Conservation (phyloP, 1,140 invertebrate species). For the Drosophila kanapiae region DNA sequence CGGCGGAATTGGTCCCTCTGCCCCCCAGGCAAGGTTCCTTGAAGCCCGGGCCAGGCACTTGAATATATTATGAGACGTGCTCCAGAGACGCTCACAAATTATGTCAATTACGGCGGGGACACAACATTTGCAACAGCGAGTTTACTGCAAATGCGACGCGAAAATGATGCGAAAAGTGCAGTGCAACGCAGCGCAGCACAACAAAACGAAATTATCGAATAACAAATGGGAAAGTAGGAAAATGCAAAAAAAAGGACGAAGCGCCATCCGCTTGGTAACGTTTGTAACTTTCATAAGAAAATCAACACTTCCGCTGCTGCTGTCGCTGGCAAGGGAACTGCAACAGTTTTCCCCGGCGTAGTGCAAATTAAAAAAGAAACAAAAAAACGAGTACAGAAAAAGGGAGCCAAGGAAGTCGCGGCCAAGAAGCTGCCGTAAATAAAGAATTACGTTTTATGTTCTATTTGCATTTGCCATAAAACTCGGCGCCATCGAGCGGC, state of each 20-base stretch:
- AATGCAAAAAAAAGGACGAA: constrained; percentile 24
- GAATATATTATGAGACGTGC: constrained; percentile 52
- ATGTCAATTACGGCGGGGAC: constrained; percentile 52
- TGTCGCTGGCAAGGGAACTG: constrained; percentile 37
- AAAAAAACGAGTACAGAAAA: not conserved
- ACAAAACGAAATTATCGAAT: constrained; percentile 54
- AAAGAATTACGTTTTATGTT: constrained; percentile 69
- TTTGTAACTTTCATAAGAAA: constrained; percentile 63
- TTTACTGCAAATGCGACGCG: constrained; percentile 45
- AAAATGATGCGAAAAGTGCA: constrained; percentile 58
- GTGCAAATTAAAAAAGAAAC: constrained; percentile 51
- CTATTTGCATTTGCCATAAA: constrained; percentile 76
- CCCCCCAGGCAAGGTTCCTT: not conserved
- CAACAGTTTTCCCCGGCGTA: constrained; percentile 38
- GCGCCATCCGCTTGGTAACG: constrained; percentile 25
- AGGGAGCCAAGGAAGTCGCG: constrained; percentile 7
- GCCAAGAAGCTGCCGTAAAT: constrained; percentile 52
- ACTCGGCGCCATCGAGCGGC: constrained; percentile 55
- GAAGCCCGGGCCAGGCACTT: constrained; percentile 5
- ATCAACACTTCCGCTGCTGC: constrained; percentile 65
- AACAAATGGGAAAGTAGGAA: constrained; percentile 42
- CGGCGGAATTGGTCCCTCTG: constrained; percentile 44
- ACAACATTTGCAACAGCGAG: constrained; percentile 31
- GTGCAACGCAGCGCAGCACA: constrained; percentile 19
- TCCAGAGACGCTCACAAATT: constrained; percentile 45